phyloP scores from a whole-genome alignment of 2,113 vertebrate genomes.

The Eulemur rufifrons region DNA sequence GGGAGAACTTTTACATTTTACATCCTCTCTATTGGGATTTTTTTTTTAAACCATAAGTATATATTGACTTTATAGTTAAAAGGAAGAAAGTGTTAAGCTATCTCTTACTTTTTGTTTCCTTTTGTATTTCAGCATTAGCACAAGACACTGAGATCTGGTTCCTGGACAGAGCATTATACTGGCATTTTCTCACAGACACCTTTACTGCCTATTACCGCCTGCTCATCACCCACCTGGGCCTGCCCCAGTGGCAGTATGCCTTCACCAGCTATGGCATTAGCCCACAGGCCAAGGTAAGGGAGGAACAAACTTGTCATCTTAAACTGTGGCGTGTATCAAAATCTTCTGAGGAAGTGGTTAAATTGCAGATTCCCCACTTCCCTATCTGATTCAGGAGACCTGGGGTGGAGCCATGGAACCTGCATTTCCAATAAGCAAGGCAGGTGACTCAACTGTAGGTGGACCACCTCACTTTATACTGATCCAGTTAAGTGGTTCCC shows the following conservation, averaged over 20 bases:
- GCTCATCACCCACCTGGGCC: constrained; percentile 95
- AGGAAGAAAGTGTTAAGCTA: neutral
- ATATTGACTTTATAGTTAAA: neutral
- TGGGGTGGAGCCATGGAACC: neutral
- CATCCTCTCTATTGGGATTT: neutral
- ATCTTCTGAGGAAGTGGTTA: neutral
- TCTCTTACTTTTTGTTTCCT: neutral
- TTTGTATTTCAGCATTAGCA: constrained; percentile 84
- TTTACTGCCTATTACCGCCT: constrained; percentile 97
- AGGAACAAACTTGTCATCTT: neutral
- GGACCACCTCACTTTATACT: neutral
- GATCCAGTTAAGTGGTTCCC: neutral
- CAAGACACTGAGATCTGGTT: constrained; percentile 95
- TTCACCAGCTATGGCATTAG: constrained; percentile 96
- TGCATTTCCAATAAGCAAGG: neutral
- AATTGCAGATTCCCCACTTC: neutral
- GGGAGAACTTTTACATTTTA: neutral
- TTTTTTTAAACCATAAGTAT: neutral
- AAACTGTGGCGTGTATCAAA: neutral
- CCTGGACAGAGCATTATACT: constrained; percentile 94
- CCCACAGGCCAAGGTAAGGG: constrained; percentile 94
- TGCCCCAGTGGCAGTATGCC: constrained; percentile 96
- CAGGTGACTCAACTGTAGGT: neutral
- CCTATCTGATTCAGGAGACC: neutral
- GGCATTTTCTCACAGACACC: constrained; percentile 94